Evolutionary conservation across 1,140 invertebrate genomes (phyloP).

Genomic region (Drosophila nebulosa): DNA sequence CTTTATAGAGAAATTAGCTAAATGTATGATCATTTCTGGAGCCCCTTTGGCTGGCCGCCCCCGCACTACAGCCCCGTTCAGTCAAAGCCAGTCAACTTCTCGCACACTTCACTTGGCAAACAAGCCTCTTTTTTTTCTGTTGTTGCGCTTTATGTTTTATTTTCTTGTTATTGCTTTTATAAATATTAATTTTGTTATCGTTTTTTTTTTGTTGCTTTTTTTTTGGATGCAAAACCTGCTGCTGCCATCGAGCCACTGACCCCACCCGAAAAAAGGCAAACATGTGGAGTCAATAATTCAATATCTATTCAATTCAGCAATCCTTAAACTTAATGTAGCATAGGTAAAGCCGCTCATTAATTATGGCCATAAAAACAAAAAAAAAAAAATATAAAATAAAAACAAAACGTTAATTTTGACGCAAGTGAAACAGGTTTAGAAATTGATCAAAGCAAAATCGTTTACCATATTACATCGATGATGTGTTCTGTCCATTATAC

Average conservation of each 20-base stretch:
- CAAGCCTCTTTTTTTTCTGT: background rate
- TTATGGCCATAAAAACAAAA: background rate
- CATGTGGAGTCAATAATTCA: background rate
- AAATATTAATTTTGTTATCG: background rate
- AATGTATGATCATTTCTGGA: background rate
- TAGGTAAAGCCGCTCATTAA: background rate
- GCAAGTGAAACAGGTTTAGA: constrained; percentile 29
- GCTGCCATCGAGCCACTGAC: background rate
- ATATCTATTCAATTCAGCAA: background rate
- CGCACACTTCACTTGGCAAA: background rate
- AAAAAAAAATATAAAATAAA: too few species aligned
- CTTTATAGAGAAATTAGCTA: too few species aligned
- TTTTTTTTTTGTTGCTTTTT: background rate
- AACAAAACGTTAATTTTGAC: background rate
- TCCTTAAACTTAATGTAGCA: background rate
- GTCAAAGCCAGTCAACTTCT: background rate
- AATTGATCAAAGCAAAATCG: constrained; percentile 9
- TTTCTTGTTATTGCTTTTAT: constrained; percentile 1
- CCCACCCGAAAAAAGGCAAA: background rate
- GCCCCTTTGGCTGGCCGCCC: background rate
- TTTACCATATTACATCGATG: background rate
- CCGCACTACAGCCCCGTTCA: background rate
- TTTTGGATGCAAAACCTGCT: background rate
- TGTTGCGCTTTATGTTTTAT: background rate
- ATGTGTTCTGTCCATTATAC: background rate